Conservation (phyloP, 2,113 vertebrate genomes). For the Glareola pratincola region DNA sequence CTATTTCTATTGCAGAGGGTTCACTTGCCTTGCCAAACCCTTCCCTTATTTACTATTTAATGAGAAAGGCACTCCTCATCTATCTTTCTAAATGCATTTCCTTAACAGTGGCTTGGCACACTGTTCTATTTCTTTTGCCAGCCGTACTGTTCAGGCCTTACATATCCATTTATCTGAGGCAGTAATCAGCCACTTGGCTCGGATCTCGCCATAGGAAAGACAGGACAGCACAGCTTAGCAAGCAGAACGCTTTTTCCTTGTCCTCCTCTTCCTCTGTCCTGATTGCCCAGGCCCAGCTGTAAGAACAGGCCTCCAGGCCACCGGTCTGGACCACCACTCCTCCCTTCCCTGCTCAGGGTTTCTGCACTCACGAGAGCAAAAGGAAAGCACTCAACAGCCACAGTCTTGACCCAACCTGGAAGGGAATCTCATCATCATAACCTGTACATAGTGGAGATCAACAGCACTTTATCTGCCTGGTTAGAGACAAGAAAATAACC, state of each 20-base stretch:
- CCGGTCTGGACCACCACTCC: background rate
- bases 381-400: background rate
- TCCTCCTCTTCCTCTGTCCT: background rate
- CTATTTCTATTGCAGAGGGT: background rate
- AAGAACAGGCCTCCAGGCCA: background rate
- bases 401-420: background rate
- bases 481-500: background rate
- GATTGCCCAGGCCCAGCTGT: background rate
- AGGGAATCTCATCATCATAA: background rate
- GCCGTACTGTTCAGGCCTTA: background rate
- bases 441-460: background rate
- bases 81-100: background rate
- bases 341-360: background rate
- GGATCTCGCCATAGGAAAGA: background rate
- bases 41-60: background rate
- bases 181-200: background rate
- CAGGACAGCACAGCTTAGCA: background rate
- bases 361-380: background rate
- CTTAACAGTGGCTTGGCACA: background rate
- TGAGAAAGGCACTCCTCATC: background rate
- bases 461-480: background rate
- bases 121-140: background rate
- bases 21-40: background rate
- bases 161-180: background rate
- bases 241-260: background rate